Conservation (phyloP, 2,888 invertebrate genomes). For the Argynnis bischoffii region DNA sequence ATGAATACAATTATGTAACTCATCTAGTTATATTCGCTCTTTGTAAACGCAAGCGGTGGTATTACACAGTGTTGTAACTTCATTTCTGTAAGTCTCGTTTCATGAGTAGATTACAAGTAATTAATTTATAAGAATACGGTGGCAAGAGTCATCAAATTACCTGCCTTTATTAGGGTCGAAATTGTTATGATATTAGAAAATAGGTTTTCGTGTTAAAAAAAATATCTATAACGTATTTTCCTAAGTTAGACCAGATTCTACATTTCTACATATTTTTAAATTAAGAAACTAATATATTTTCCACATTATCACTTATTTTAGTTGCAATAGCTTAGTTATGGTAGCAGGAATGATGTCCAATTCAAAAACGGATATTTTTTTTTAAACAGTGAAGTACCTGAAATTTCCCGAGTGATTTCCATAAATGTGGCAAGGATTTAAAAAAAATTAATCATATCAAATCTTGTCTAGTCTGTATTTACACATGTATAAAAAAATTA, state of each 20-base stretch:
- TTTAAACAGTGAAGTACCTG: no score
- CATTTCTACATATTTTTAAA: no score
- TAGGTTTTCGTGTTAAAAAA: conserved; percentile 5
- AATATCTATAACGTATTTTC: not conserved
- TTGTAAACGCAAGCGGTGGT: conserved; percentile 39
- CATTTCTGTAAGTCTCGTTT: conserved; percentile 79
- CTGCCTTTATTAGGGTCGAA: conserved; percentile 58
- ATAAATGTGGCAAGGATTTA: no score
- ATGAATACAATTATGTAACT: conserved; percentile 24
- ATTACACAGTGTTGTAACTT: conserved; percentile 71
- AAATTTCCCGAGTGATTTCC: no score
- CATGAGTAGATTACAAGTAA: conserved; percentile 82
- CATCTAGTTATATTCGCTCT: conserved; percentile 32
- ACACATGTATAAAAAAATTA: no score
- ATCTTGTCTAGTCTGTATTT: no score
- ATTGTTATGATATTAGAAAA: conserved; percentile 23
- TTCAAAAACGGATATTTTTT: no score
- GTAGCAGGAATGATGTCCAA: no score
- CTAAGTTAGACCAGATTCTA: not conserved
- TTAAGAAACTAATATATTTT: no score
- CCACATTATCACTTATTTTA: no score
- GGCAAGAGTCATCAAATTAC: conserved; percentile 62
- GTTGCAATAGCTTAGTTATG: no score
- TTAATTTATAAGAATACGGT: conserved; percentile 83
- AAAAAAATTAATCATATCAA: no score